Conservation (phyloP, 2,888 invertebrate genomes). For the Anthophora plumipes region DNA sequence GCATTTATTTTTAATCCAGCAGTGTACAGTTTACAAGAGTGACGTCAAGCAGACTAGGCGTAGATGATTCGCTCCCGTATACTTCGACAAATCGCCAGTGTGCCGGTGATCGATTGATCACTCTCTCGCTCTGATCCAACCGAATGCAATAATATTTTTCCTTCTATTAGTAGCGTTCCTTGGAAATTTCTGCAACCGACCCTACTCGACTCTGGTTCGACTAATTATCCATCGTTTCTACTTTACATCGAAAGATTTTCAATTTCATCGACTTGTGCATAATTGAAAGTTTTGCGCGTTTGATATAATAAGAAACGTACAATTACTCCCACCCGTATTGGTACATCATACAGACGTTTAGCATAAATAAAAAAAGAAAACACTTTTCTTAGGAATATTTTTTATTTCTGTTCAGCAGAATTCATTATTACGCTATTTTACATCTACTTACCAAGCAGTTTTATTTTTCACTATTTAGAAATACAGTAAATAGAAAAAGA, state of each 20-base stretch:
- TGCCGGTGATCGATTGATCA: conserved; percentile 59
- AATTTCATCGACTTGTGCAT: neutral
- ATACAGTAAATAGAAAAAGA: too few species aligned
- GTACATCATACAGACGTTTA: too few species aligned
- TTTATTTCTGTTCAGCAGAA: too few species aligned
- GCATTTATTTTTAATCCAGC: conserved; percentile 68
- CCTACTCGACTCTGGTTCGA: neutral
- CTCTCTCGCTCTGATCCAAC: conserved; percentile 31
- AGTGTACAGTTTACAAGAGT: conserved; percentile 46
- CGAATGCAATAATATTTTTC: conserved; percentile 5
- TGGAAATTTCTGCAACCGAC: neutral
- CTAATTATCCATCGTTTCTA: neutral
- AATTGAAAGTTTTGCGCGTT: neutral
- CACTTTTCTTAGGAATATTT: too few species aligned
- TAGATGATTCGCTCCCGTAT: conserved; percentile 60
- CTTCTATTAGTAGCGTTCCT: neutral
- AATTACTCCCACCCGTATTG: too few species aligned
- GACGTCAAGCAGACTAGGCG: conserved; percentile 68
- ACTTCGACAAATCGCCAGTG: conserved; percentile 51
- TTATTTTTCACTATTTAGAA: too few species aligned
- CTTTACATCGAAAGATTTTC: neutral
- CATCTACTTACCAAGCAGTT: too few species aligned
- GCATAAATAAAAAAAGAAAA: too few species aligned
- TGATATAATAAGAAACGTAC: too few species aligned
- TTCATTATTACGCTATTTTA: too few species aligned